Conservation (phyloP, 2,113 vertebrate genomes). For the Suncus etruscus region DNA sequence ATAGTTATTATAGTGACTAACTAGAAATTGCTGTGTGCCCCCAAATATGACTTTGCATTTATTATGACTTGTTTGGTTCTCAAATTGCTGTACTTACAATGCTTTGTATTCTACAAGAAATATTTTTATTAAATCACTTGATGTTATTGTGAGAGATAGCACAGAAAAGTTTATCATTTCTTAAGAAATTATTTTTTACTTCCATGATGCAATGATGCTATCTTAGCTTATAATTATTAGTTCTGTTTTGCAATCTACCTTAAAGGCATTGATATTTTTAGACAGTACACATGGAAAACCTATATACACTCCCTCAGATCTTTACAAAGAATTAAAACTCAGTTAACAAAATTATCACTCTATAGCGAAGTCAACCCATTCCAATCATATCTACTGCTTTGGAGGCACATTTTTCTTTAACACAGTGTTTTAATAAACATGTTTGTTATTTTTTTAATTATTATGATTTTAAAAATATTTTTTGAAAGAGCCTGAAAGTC, state of each 20-base stretch:
- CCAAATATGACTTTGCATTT: constrained; percentile 60
- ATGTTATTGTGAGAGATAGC: constrained; percentile 18
- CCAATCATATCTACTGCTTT: not conserved
- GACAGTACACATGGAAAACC: not conserved
- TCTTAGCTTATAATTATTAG: constrained; percentile 16
- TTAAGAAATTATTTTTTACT: not conserved
- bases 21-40: constrained; percentile 20
- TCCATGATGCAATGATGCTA: not conserved
- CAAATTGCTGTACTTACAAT: constrained; percentile 20
- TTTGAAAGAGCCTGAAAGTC: constrained; percentile 39
- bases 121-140: not conserved
- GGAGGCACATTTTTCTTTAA: not conserved
- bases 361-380: not conserved
- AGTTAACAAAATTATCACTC: constrained; percentile 11
- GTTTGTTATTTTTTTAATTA: too few relatives aligned
- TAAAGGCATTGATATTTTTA: constrained; percentile 38
- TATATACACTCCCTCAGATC: not conserved
- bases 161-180: constrained; percentile 44
- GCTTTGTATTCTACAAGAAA: not conserved
- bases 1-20: constrained; percentile 42
- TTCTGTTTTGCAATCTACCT: constrained; percentile 39
- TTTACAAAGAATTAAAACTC: constrained; percentile 4
- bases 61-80: constrained; percentile 50
- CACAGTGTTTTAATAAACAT: not conserved
- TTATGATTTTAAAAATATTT: constrained; percentile 46